Conservation (phyloP, 2,888 invertebrate species). For the Lissocephala sabroskyi region DNA sequence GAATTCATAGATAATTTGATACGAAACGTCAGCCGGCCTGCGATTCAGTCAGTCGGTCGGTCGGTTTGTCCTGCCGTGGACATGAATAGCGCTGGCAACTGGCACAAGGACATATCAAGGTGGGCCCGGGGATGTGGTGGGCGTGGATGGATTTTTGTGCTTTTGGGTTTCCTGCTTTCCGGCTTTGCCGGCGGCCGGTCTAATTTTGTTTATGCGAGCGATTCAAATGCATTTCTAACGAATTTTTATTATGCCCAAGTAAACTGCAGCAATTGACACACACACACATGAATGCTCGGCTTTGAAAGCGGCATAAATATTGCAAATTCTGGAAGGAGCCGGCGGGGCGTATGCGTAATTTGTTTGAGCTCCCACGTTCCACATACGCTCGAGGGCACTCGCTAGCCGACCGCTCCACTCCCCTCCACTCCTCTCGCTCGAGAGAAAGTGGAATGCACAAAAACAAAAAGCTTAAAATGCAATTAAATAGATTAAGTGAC, state of each 20-base stretch:
- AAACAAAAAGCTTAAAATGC: constrained; percentile 32
- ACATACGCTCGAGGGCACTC: constrained; percentile 12
- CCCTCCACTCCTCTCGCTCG: not conserved
- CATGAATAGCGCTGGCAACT: constrained; percentile 26
- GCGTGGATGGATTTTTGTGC: not conserved
- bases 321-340: not conserved
- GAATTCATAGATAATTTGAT: constrained; percentile 59
- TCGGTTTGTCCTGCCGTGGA: constrained; percentile 18
- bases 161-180: not conserved
- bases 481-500: constrained; percentile 50
- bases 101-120: constrained; percentile 44
- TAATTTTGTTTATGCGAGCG: constrained; percentile 33
- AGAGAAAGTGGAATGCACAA: constrained; percentile 19
- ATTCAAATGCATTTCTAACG: constrained; percentile 51
- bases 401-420: not conserved
- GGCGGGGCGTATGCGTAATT: constrained; percentile 28
- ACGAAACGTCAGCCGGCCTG: constrained; percentile 31
- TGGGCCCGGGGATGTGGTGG: not conserved
- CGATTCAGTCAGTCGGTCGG: constrained; percentile 9
- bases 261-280: constrained; percentile 26
- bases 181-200: constrained; percentile 15
- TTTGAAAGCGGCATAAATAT: not conserved
- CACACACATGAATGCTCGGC: not conserved
- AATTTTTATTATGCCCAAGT: constrained; percentile 46
- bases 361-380: constrained; percentile 22